Percentiles rank a stretch among this genome's conserved stretches.
These are phyloP conservation scores for Furcula furcula DNA, from an alignment of 2,888 invertebrate species.

Conservation along the genomic window DNA sequence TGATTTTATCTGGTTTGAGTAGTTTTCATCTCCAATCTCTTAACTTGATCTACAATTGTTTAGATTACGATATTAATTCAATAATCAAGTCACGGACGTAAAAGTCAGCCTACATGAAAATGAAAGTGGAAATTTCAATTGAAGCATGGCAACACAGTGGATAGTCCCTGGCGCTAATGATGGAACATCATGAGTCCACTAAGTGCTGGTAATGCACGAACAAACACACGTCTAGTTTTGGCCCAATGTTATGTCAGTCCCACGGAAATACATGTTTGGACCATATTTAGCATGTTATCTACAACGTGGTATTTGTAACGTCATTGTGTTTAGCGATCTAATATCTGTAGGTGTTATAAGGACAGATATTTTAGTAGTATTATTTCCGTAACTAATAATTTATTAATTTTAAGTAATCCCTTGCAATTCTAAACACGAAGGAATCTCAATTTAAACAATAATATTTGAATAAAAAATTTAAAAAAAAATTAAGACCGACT, in stretches of 20 bases:
- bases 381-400: no score
- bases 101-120: no score
- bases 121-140: neutral
- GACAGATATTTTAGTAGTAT: neutral
- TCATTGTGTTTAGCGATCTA: constrained; percentile 24
- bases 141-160: constrained; percentile 16
- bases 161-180: constrained; percentile 39
- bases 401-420: no score
- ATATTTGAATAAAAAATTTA: no score
- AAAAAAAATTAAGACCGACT: no score
- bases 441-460: no score
- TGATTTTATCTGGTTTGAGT: no score
- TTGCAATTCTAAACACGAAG: no score
- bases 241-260: constrained; percentile 47
- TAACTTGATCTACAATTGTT: no score
- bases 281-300: constrained; percentile 44
- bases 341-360: constrained; percentile 8
- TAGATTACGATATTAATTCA: no score
- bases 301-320: constrained; percentile 38
- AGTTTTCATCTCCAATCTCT: no score
- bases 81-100: no score
- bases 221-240: constrained; percentile 42
- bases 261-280: constrained; percentile 61
- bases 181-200: constrained; percentile 50
- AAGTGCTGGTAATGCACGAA: constrained; percentile 50